A percentile compares a stretch with the other conserved stretches of the same genome.
These are phyloP conservation scores for Alcis repandata DNA, from an alignment of 2,888 invertebrate genomes.

Conservation along the genomic window DNA sequence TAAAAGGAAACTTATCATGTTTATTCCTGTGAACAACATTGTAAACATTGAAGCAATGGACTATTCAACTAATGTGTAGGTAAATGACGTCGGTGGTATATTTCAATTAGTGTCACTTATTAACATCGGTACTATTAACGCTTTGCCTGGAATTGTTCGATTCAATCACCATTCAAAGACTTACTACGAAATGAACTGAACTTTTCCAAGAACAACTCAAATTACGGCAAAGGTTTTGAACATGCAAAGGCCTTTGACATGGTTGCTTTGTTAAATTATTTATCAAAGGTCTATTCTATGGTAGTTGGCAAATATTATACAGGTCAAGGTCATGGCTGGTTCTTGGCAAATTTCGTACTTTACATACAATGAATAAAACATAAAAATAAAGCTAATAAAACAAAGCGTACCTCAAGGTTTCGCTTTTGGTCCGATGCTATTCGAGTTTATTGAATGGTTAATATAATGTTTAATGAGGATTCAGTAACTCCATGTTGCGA, in stretches of 20 bases:
- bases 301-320: neutral
- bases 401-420: constrained; percentile 32
- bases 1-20: neutral
- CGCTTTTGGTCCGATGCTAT: constrained; percentile 30
- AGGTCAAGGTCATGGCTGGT: constrained; percentile 2
- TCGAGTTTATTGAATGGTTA: neutral
- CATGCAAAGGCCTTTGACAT: neutral
- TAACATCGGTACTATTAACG: neutral
- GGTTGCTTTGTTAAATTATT: neutral
- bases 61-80: constrained; percentile 1
- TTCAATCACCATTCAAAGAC: constrained; percentile 7
- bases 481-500: constrained; percentile 15
- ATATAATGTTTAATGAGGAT: neutral
- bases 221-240: neutral
- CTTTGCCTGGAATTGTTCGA: constrained; percentile 7
- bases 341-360: neutral
- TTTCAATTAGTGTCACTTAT: constrained; percentile 21
- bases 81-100: constrained; percentile 17
- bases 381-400: neutral
- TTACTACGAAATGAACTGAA: neutral
- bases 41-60: constrained; percentile 4
- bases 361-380: neutral
- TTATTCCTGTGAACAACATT: constrained; percentile 6
- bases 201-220: neutral
- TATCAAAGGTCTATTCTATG: neutral